These are phyloP conservation scores for Drosophila paracracens DNA, from an alignment of 2,888 invertebrate species.

Conservation along the genomic window DNA sequence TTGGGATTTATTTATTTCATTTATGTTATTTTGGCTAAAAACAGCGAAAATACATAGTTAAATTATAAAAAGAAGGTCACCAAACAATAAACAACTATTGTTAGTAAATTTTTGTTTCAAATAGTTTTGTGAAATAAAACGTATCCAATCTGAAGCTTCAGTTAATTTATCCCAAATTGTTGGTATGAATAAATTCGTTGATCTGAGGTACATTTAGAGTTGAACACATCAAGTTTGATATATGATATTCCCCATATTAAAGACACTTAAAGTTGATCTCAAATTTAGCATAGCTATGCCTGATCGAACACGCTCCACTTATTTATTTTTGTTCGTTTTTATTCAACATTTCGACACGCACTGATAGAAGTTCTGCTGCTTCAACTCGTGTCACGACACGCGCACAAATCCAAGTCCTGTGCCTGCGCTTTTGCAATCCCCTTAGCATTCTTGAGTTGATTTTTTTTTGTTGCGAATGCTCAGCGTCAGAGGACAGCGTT, in stretches of 20 bases:
- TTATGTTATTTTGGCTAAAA: background rate
- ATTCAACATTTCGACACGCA: slow-evolving; percentile 1
- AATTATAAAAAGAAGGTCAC: background rate
- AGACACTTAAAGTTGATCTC: background rate
- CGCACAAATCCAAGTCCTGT: slow-evolving; percentile 31
- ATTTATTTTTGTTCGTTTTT: background rate
- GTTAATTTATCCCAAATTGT: background rate
- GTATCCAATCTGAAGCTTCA: background rate
- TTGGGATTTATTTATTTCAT: background rate
- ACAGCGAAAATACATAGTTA: background rate
- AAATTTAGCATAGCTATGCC: background rate
- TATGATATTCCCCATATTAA: rapidly evolving
- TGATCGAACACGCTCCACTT: background rate
- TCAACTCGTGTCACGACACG: slow-evolving; percentile 37
- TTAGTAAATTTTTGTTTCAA: background rate
- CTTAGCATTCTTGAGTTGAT: slow-evolving; percentile 2
- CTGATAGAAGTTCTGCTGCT: background rate
- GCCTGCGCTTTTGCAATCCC: slow-evolving; percentile 37
- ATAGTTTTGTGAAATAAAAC: background rate
- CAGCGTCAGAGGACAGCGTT: slow-evolving; percentile 71
- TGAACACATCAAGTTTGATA: background rate
- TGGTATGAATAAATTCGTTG: background rate
- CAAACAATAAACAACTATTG: background rate
- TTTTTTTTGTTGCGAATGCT: slow-evolving; percentile 39
- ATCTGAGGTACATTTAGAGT: rapidly evolving